Evolutionary conservation across 2,888 invertebrate genomes (phyloP).

Genomic region (Eutolmus rufibarbis): DNA sequence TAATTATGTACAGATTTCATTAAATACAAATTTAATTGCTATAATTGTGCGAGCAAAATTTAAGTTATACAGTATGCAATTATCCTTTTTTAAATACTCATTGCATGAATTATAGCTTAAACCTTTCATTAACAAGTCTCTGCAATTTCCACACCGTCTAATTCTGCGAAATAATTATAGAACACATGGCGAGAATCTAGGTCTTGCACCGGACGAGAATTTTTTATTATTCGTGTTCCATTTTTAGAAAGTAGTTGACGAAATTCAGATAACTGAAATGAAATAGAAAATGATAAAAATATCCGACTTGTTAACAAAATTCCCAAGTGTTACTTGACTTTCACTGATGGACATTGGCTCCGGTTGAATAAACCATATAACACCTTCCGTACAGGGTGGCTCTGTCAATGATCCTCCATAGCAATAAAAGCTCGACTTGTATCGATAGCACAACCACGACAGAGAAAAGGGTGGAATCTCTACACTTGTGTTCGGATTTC

Average conservation of each 20-base stretch:
- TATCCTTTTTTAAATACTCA: neutral
- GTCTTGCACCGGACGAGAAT: constrained; percentile 59
- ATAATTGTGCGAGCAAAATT: neutral
- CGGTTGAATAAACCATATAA: constrained; percentile 69
- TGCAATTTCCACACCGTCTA: neutral
- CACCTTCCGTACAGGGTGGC: constrained; percentile 69
- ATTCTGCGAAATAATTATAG: constrained; percentile 42
- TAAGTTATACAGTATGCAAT: neutral
- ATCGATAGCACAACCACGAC: constrained; percentile 66
- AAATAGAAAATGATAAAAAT: neutral
- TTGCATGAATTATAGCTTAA: neutral
- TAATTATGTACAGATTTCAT: neutral
- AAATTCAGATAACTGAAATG: constrained; percentile 55
- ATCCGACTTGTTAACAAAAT: neutral
- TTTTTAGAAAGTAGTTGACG: constrained; percentile 56
- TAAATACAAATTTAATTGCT: neutral
- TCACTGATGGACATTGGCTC: constrained; percentile 67
- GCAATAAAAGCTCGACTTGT: constrained; percentile 66
- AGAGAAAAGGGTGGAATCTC: constrained; percentile 66
- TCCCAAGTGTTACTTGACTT: constrained; percentile 61
- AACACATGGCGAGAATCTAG: constrained; percentile 50
- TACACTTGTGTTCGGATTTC: constrained; percentile 59
- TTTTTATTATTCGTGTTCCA: constrained; percentile 55
- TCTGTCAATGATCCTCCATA: constrained; percentile 68
- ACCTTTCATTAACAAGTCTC: neutral